Evolutionary conservation across 1,140 invertebrate species (phyloP), one percentile per base, ranked within the genome.

Genomic region (Drosophila malerkotliana): DNA sequence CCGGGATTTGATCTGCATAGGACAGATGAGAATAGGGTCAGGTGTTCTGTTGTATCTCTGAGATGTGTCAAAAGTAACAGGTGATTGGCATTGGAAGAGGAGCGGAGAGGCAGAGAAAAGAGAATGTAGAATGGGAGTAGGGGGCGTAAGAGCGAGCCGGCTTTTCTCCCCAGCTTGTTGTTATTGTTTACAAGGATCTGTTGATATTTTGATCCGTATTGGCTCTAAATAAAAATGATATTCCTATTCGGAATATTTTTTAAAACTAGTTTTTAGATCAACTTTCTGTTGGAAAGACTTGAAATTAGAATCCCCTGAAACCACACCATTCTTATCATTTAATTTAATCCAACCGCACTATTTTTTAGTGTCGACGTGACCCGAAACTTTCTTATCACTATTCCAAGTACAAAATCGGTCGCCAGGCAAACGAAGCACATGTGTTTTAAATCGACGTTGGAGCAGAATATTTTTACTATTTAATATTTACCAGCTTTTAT

Each of bases 1-100:
- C 60, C 39, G 79, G 82, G 82, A 88, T 83, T 87, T 87, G 82
- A 87, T 87, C 82, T 87, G 83, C 82, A 87, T 88, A 79, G 15
- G 56, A 45, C 26, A 74, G 55, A 32, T 47, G 60, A 81, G 80
- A 85, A 75, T 81, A 81, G 83, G 80, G 83, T 88, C 75, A 71
- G 58, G 14, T 59, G 45, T 48, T 63, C 49, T 76, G 3, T 48
- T 63, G 58, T 72, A 1, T 21, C 62, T 84, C 72, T 72, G 82
- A 68, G 74, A 82, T 85, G 66, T 77, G 73, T 78, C 78, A 75
- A 78, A 84, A 78, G 67, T 84, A 87, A 88, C 82, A 87, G 82
- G 82, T 85, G 81, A 87, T 73, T 80, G 63, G 30, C n/a, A 30
- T 55, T 18, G 18, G 48, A 62, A 74, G 68, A 56, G 59, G 24